Evolutionary conservation across 1,140 invertebrate genomes (phyloP).

Genomic region (Propsilocerus akamusi): DNA sequence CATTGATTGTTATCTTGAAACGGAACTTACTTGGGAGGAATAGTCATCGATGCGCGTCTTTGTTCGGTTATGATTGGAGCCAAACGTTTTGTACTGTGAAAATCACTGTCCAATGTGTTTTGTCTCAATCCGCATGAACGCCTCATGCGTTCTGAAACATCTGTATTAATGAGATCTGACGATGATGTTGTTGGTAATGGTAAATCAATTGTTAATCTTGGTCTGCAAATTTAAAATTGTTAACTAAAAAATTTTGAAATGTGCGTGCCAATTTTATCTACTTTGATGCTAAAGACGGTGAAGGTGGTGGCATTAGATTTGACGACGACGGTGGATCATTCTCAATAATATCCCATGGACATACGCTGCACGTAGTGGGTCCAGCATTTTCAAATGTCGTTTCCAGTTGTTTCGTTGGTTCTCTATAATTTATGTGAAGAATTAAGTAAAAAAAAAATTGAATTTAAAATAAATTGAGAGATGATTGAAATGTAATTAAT

Average conservation of each 20-base stretch:
- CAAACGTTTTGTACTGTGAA: slow-evolving; percentile 12
- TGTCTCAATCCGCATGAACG: slow-evolving; percentile 35
- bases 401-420: slow-evolving; percentile 17
- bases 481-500: neutral
- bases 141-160: slow-evolving; percentile 34
- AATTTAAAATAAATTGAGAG: neutral
- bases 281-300: neutral
- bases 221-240: slow-evolving; percentile 15
- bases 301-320: slow-evolving; percentile 11
- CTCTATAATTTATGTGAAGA: slow-evolving; percentile 8
- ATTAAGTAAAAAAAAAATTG: neutral
- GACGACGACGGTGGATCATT: slow-evolving; percentile 12
- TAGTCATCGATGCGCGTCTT: slow-evolving; percentile 24
- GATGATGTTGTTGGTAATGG: slow-evolving; percentile 28
- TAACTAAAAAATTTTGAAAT: neutral
- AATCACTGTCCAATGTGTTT: slow-evolving; percentile 35
- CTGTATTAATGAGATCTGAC: slow-evolving; percentile 47
- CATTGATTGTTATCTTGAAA: neutral
- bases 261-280: slow-evolving; percentile 1
- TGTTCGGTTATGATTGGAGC: slow-evolving; percentile 16
- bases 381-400: slow-evolving; percentile 21
- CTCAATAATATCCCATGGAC: slow-evolving; percentile 39
- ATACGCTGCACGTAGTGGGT: slow-evolving; percentile 39
- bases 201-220: slow-evolving; percentile 1
- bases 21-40: slow-evolving; percentile 16